phyloP scores from a whole-genome alignment of 2,888 invertebrate genomes.

The Noctua janthina region DNA sequence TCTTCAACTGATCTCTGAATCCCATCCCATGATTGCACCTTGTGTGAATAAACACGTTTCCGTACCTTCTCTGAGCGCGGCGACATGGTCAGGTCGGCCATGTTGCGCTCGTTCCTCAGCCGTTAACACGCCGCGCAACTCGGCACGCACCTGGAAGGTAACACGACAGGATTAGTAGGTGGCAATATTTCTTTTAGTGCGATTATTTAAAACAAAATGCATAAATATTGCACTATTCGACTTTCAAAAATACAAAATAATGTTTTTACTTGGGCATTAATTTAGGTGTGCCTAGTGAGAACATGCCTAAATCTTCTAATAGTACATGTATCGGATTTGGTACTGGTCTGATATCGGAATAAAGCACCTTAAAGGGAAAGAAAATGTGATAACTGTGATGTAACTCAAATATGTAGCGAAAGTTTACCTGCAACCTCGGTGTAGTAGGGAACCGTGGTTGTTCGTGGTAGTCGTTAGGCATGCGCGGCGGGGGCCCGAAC shows the following conservation, averaged over 20 bases:
- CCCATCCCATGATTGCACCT: not conserved
- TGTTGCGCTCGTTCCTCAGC: conserved; percentile 75
- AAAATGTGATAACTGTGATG: not conserved
- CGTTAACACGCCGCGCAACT: conserved; percentile 81
- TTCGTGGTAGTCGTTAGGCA: conserved; percentile 71
- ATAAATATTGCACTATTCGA: not conserved
- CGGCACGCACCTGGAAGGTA: conserved; percentile 80
- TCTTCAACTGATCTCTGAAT: not conserved
- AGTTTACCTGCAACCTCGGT: conserved; percentile 79
- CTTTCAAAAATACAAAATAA: not conserved
- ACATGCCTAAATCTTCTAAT: not conserved
- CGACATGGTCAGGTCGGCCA: conserved; percentile 82
- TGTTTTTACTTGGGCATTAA: not conserved
- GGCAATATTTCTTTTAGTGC: not conserved
- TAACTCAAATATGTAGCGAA: not conserved
- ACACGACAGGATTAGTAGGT: not conserved
- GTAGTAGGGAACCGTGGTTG: conserved; percentile 77
- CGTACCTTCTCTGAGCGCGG: conserved; percentile 80
- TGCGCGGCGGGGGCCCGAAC: conserved; percentile 28
- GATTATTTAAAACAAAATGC: not conserved
- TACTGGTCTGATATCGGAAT: too few species aligned
- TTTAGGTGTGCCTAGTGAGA: not conserved
- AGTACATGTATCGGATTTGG: not conserved
- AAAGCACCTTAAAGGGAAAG: not conserved
- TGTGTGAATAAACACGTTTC: not conserved